Percentiles rank a stretch among this genome's conserved stretches.
Evolutionary conservation across 1,140 invertebrate species (phyloP).

Genomic region (Apolygus lucorum): DNA sequence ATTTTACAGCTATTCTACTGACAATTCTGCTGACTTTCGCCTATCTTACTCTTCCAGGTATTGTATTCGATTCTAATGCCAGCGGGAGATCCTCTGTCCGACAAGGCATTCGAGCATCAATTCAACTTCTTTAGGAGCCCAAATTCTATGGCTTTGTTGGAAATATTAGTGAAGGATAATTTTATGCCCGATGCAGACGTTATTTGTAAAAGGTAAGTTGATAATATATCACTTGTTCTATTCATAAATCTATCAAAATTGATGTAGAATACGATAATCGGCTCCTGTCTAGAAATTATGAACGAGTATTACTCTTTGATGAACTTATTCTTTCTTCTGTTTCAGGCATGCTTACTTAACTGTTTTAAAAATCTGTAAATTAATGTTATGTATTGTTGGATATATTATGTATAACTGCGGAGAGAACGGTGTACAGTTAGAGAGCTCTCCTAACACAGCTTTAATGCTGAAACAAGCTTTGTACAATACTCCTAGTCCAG

Average conservation of each 20-base stretch:
- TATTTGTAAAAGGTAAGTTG: constrained; percentile 56
- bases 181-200: constrained; percentile 75
- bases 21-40: too few relatives aligned
- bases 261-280: too few relatives aligned
- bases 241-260: too few relatives aligned
- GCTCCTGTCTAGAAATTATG: neutral
- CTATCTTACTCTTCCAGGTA: too few relatives aligned
- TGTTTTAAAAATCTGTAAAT: constrained; percentile 78
- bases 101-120: constrained; percentile 79
- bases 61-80: constrained; percentile 88
- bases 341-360: constrained; percentile 71
- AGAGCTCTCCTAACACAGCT: neutral
- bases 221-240: neutral
- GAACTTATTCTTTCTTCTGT: constrained; percentile 21
- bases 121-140: constrained; percentile 80
- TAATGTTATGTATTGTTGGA: constrained; percentile 77
- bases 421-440: constrained; percentile 9
- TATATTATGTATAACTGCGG: constrained; percentile 51
- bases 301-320: neutral
- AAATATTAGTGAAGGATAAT: constrained; percentile 80
- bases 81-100: constrained; percentile 68
- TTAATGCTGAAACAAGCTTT: constrained; percentile 51
- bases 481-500: constrained; percentile 57
- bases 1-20: too few relatives aligned
- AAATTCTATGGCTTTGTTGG: constrained; percentile 67